Evolutionary conservation across 2,888 invertebrate species (phyloP), one percentile per base, ranked within the genome.

Genomic region (Gnatocerus cornutus): DNA sequence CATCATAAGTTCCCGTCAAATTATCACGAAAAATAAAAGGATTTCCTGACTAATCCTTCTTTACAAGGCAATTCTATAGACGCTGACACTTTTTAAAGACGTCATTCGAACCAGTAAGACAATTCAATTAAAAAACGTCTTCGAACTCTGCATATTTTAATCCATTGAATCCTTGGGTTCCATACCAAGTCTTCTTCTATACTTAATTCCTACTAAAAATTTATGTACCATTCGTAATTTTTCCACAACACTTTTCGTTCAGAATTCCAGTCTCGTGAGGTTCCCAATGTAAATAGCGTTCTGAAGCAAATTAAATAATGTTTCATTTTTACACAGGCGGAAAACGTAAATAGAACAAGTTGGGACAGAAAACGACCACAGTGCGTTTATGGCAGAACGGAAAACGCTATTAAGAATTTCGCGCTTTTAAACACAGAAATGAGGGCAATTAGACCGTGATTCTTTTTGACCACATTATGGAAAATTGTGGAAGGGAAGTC

Each of bases 281-380:
- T 14, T 14, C 21, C 46, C 14, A 46, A n/a, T 4, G 52, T 29
- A 52, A 52, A 52, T 52, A 52, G 52, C 52, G 10, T 52, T 52
- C 29, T 52, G 12, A 52, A 52, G 52, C 13, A 52, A 52, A 52
- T 52, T 52, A 52, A 52, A 52, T 52, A 52, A 52, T 33, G 52
- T 8, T 52, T 10, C 52, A 52, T 52, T 52, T 52, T 52, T 52
- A n/a, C 30, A 52, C 29, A n/a, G 33, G 29, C 33, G 10, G 30
- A 3, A 14, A 52, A 52, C 30, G 30, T 33, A 52, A 52, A 52
- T 52, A 29, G 52, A 52, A 27, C 12, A 10, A 6, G 30, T n/a
- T 33, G 7, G 33, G n/a, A 33, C 33, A 33, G n/a, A 4, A 7
- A 33, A 33, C 33, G 27, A 27, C 48, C 37, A 10, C n/a, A n/a